Evolutionary conservation across 1,140 invertebrate genomes (phyloP).

Genomic region (Danaus melanippus): DNA sequence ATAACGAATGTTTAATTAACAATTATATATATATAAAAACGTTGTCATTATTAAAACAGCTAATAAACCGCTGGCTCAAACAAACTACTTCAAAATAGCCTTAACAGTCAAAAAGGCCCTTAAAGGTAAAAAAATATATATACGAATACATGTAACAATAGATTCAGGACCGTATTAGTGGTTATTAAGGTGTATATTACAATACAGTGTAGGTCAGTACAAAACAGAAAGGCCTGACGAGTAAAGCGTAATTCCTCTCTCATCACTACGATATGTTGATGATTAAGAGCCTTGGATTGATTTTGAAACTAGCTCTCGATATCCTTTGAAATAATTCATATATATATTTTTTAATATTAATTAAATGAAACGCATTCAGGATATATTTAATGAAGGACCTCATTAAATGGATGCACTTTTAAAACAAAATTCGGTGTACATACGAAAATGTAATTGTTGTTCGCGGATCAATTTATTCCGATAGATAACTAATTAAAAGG

Average conservation of each 20-base stretch:
- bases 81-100: conserved; percentile 12
- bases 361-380: too few relatives aligned
- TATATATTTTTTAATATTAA: conserved; percentile 5
- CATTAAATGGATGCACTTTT: not conserved
- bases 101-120: conserved; percentile 14
- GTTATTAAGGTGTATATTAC: conserved; percentile 4
- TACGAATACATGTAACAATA: too few relatives aligned
- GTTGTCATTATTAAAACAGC: too few relatives aligned
- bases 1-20: too few relatives aligned
- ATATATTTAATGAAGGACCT: conserved; percentile 2
- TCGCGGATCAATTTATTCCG: too few relatives aligned
- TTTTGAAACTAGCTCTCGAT: conserved; percentile 15
- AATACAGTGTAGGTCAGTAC: not conserved
- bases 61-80: conserved; percentile 4
- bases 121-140: conserved; percentile 1
- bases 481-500: too few relatives aligned
- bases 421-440: conserved; percentile 1
- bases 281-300: conserved; percentile 17
- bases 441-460: conserved; percentile 1
- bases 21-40: too few relatives aligned
- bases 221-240: conserved; percentile 12
- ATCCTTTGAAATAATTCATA: conserved; percentile 9
- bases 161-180: too few relatives aligned
- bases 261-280: conserved; percentile 15
- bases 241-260: conserved; percentile 15